These are phyloP conservation scores for Lasaia peninsularis DNA, from an alignment of 1,140 invertebrate species.

Conservation along the genomic window DNA sequence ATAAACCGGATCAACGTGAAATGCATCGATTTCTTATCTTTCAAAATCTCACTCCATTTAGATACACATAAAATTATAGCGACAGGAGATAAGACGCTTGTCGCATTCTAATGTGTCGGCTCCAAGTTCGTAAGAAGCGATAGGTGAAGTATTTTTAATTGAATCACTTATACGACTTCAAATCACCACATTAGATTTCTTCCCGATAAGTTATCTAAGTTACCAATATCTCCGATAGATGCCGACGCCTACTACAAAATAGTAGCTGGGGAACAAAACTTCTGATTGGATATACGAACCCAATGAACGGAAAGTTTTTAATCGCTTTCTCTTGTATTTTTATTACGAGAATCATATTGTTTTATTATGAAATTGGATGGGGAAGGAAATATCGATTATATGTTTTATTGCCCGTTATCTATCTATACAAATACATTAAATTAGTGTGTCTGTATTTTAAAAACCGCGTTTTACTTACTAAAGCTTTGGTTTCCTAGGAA, in stretches of 20 bases:
- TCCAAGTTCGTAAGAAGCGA: conserved; percentile 42
- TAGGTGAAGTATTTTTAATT: conserved; percentile 43
- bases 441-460: too few species aligned
- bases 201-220: conserved; percentile 32
- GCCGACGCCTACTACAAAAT: conserved; percentile 18
- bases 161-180: conserved; percentile 49
- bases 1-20: conserved; percentile 52
- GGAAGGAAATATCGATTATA: too few species aligned
- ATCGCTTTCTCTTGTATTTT: not conserved
- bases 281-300: not conserved
- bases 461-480: too few species aligned
- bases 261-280: conserved; percentile 4
- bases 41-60: conserved; percentile 70
- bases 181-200: conserved; percentile 58
- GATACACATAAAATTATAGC: conserved; percentile 69
- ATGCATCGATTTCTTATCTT: conserved; percentile 64
- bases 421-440: too few species aligned
- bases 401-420: too few species aligned
- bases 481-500: too few species aligned
- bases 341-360: too few species aligned
- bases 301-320: not conserved
- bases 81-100: conserved; percentile 55
- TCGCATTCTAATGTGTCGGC: conserved; percentile 52
- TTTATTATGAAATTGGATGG: too few species aligned
- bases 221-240: conserved; percentile 22